A percentile compares a stretch with the other conserved stretches of the same genome.
These are phyloP conservation scores for Sebastes hubbsi DNA, from an alignment of 2,797 vertebrate species.

Conservation along the genomic window DNA sequence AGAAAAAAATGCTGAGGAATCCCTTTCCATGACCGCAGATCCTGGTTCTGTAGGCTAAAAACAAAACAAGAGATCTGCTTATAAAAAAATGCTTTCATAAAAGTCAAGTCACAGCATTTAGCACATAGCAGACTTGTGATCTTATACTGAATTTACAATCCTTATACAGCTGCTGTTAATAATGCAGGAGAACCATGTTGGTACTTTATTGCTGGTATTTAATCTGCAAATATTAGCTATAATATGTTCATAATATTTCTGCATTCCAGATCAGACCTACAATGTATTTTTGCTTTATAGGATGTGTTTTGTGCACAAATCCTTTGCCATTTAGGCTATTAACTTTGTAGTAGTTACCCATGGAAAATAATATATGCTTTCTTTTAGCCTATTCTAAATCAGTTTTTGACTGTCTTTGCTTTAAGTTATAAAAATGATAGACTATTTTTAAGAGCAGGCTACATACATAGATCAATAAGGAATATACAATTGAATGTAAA, in stretches of 20 bases:
- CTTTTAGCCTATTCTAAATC: background rate
- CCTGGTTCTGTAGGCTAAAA: conserved; percentile 12
- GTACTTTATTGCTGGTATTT: conserved; percentile 17
- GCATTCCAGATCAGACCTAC: background rate
- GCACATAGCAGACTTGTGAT: background rate
- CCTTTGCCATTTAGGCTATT: too few relatives aligned
- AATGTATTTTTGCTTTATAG: background rate
- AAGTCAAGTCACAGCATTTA: conserved; percentile 32
- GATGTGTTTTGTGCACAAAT: too few relatives aligned
- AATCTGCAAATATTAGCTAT: background rate
- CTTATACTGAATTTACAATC: conserved; percentile 38
- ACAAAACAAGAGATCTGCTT: conserved; percentile 17
- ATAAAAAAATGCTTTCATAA: conserved; percentile 36
- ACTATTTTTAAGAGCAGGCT: background rate
- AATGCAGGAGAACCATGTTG: conserved; percentile 24
- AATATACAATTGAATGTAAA: background rate
- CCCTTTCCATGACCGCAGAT: conserved; percentile 46
- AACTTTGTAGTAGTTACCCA: too few relatives aligned
- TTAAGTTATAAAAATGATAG: background rate
- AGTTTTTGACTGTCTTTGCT: background rate
- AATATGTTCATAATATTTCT: background rate
- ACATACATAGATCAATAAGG: background rate
- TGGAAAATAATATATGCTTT: background rate
- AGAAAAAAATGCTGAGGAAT: conserved; percentile 51
- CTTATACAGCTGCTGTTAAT: conserved; percentile 69